phyloP scores from a whole-genome alignment of 1,140 invertebrate genomes.

The Rhynchophorus ferrugineus region DNA sequence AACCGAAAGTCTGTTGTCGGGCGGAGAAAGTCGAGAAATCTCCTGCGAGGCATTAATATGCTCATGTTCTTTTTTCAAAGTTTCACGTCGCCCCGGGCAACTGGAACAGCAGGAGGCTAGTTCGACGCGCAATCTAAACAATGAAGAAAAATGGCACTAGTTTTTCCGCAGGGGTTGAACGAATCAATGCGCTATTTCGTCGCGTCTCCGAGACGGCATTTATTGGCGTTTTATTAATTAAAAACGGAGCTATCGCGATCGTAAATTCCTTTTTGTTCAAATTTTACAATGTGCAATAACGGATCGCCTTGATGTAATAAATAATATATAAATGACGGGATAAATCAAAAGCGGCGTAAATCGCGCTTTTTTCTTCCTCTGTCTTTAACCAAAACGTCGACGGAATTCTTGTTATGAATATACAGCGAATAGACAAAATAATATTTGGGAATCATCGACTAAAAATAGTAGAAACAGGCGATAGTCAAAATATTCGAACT shows the following conservation, averaged over 20 bases:
- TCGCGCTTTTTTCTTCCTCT: too few relatives aligned
- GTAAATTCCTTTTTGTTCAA: constrained; percentile 6
- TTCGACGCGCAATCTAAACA: constrained; percentile 6
- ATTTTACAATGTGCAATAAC: constrained; percentile 7
- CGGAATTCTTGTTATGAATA: too few relatives aligned
- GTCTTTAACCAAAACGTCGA: too few relatives aligned
- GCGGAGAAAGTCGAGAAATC: too few relatives aligned
- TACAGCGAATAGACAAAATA: too few relatives aligned
- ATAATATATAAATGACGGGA: neutral
- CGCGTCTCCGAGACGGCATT: neutral
- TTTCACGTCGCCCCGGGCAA: too few relatives aligned
- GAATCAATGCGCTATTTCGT: constrained; percentile 2
- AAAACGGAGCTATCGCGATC: neutral
- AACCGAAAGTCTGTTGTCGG: too few relatives aligned
- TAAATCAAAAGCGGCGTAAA: constrained; percentile 2
- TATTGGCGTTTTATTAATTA: constrained; percentile 7
- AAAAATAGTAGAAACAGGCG: too few relatives aligned
- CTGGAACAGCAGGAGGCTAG: constrained; percentile 1
- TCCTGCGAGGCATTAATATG: too few relatives aligned
- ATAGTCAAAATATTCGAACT: too few relatives aligned
- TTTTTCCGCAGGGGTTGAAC: neutral
- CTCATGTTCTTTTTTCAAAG: too few relatives aligned
- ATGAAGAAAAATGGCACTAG: constrained; percentile 6
- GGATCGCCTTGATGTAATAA: neutral
- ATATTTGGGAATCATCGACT: too few relatives aligned